Conservation (phyloP, 1,140 invertebrate species). For the Planococcus citri region DNA sequence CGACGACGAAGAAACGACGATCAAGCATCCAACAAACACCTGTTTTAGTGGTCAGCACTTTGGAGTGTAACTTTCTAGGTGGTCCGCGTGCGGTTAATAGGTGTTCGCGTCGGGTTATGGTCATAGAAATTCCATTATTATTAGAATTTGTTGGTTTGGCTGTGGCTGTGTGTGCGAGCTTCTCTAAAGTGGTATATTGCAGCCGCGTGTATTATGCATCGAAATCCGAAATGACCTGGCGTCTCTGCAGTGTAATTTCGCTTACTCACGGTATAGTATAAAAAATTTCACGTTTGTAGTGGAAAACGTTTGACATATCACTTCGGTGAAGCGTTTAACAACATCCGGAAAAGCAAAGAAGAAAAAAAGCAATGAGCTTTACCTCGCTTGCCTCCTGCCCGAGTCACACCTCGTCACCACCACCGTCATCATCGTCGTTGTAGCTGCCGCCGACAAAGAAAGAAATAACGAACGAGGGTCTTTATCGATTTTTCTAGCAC, state of each 20-base stretch:
- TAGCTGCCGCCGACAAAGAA: background rate
- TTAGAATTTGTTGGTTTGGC: too few relatives aligned
- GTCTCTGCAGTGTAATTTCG: background rate
- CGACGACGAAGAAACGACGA: too few relatives aligned
- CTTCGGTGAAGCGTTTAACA: conserved; percentile 2
- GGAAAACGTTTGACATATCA: background rate
- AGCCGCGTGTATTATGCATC: too few relatives aligned
- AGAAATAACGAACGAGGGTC: background rate
- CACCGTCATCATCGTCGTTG: too few relatives aligned
- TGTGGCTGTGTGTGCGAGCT: too few relatives aligned
- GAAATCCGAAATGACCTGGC: background rate
- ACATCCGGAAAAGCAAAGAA: background rate
- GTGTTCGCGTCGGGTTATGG: background rate
- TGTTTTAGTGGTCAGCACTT: background rate
- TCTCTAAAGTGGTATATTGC: too few relatives aligned
- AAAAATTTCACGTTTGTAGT: background rate
- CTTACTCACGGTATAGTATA: background rate
- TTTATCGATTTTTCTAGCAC: conserved; percentile 5
- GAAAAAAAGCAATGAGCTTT: too few relatives aligned
- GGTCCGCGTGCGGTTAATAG: conserved; percentile 5
- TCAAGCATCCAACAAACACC: background rate
- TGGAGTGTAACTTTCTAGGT: background rate
- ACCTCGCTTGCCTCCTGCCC: too few relatives aligned
- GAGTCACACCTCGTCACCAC: too few relatives aligned
- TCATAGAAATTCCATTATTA: background rate